Percentiles rank a stretch among this genome's conserved stretches.
Conservation (phyloP, 2,888 invertebrate species). For the Gisinianus flammeolus region DNA sequence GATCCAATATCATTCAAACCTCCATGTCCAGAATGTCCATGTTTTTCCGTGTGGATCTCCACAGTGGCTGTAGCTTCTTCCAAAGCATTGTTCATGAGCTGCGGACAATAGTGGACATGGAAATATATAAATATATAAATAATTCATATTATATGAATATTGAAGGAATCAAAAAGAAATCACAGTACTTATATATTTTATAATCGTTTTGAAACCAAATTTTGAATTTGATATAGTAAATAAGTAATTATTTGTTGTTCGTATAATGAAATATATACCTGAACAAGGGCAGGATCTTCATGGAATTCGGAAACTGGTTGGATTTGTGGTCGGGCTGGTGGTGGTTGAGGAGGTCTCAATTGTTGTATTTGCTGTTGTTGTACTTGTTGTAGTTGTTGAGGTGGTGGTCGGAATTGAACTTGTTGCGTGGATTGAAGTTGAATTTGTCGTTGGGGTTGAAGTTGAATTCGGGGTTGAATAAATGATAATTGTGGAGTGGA, state of each 20-base stretch:
- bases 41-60: constrained; percentile 20
- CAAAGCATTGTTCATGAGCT: constrained; percentile 26
- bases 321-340: background rate
- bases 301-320: background rate
- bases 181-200: too few species aligned
- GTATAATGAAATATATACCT: too few species aligned
- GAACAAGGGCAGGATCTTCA: constrained; percentile 20
- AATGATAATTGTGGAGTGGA: background rate
- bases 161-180: too few species aligned
- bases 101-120: too few species aligned
- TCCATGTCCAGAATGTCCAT: background rate
- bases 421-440: constrained; percentile 9
- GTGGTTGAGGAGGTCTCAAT: background rate
- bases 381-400: background rate
- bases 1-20: background rate
- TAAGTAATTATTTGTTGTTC: too few species aligned
- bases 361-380: background rate
- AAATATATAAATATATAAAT: too few species aligned
- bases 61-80: constrained; percentile 30
- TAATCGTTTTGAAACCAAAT: too few species aligned
- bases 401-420: background rate
- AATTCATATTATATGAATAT: too few species aligned
- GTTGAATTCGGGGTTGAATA: constrained; percentile 3
- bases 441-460: background rate
- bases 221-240: too few species aligned